Base-by-base conservation (phyloP, 2,797 vertebrate species). In the Stomatorhinus walkeri region DNA sequence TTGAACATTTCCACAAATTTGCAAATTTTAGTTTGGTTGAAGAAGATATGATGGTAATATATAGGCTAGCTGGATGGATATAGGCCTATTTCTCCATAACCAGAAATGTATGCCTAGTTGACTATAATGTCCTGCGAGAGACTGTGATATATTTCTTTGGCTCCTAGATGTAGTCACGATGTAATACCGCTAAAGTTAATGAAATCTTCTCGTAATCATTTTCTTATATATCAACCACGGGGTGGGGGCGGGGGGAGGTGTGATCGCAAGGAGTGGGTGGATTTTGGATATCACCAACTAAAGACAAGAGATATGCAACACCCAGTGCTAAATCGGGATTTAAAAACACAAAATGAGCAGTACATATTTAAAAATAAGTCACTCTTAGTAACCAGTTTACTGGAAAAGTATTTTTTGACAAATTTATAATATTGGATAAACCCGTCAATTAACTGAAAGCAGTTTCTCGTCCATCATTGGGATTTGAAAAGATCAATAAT, bases 191-290 rank as follows among this genome's bases (percentile, higher is more conserved):
- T 8, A 43, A 32, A 56, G 51, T 32, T 5, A 56, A 56, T 40
- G 52, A 56, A 7, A 87, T 59, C 40, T 87, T 12, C 85, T 87
- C 52, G 28, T 56, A 87, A 87, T 54, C 24, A 28, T 51, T 51
- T 85, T 28, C 16, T 56, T 87, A 2, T 56, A 59, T n/a, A 56
- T 40, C 52, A 87, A 6, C 14, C 28, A 16, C 8, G 52, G 3
- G 12, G 19, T 5, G 24, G 8, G 8, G 9, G 46, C 2, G 48
- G 48, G 8, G 49, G 51, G 51, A 12, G 10, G 24, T 28, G 4
- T 59, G 14, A 59, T 87, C 22, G 49, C 85, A 87, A 56, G 72
- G 8, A 59, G 28, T 87, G 85, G 85, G 85, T 87, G 85, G 85
- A 49, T 51, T 87, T 56, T 87, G 85, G 85, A 56, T 56, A 36